Percentiles rank a stretch among this genome's conserved stretches.
Evolutionary conservation across 92 coral and sea anemone genomes (phyloP).

Genomic region (Palythoa grandiflora): DNA sequence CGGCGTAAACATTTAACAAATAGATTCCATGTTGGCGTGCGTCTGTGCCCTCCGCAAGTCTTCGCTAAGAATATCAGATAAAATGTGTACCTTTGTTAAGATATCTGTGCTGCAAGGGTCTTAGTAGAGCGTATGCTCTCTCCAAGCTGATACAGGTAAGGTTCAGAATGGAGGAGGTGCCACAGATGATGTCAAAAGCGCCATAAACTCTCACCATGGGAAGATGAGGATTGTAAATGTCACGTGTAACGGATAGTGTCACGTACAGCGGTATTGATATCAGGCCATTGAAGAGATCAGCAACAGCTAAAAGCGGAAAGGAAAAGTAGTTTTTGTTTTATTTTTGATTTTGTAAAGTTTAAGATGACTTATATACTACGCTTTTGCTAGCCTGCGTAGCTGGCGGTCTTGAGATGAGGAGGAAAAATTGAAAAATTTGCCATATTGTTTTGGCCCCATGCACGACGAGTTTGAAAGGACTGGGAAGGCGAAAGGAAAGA

Average conservation of each 20-base stretch:
- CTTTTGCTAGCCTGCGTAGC: too few relatives aligned
- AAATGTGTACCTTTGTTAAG: slow-evolving; percentile 20
- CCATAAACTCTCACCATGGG: not conserved
- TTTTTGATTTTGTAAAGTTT: too few relatives aligned
- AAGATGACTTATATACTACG: not conserved
- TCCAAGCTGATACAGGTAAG: slow-evolving; percentile 36
- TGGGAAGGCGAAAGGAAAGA: too few relatives aligned
- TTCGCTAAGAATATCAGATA: too few relatives aligned
- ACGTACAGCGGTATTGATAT: slow-evolving; percentile 36
- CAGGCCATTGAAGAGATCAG: slow-evolving; percentile 28
- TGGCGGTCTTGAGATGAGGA: too few relatives aligned
- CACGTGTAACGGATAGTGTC: slow-evolving; percentile 14
- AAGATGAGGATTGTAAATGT: not conserved
- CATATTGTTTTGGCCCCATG: too few relatives aligned
- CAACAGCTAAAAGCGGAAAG: not conserved
- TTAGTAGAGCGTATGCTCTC: slow-evolving; percentile 15
- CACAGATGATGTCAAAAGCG: slow-evolving; percentile 35
- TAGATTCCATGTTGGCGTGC: too few relatives aligned
- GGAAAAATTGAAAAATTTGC: too few relatives aligned
- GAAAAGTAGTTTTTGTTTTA: not conserved
- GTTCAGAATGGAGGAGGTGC: slow-evolving; percentile 29
- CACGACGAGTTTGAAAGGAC: too few relatives aligned
- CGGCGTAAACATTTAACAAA: not conserved
- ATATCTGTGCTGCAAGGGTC: slow-evolving; percentile 35
- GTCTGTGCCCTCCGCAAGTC: too few relatives aligned